phyloP scores from a whole-genome alignment of 2,888 invertebrate species.

The Diarsia dahlii region DNA sequence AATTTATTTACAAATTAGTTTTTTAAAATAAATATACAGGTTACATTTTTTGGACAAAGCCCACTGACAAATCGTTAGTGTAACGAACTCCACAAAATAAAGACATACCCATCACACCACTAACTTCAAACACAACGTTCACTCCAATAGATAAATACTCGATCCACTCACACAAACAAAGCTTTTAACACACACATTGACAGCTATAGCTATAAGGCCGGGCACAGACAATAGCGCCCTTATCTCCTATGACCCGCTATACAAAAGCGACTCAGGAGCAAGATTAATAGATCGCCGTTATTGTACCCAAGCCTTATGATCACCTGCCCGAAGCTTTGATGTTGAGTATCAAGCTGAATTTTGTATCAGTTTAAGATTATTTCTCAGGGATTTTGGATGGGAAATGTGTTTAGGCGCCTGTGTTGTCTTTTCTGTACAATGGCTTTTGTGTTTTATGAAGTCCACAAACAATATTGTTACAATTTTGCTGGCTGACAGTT shows the following conservation, averaged over 20 bases:
- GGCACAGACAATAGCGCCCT: slow-evolving; percentile 58
- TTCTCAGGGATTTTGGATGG: slow-evolving; percentile 9
- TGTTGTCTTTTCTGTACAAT: not conserved
- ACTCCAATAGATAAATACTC: slow-evolving; percentile 42
- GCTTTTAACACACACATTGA: slow-evolving; percentile 42
- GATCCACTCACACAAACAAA: slow-evolving; percentile 52
- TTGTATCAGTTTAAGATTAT: slow-evolving; percentile 31
- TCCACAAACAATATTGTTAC: not conserved
- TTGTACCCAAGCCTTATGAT: slow-evolving; percentile 61
- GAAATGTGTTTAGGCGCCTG: not conserved
- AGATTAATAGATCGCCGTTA: slow-evolving; percentile 66
- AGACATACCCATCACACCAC: not conserved
- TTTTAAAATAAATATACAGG: no score
- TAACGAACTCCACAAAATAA: not conserved
- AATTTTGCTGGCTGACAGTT: not conserved
- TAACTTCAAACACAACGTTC: slow-evolving; percentile 19
- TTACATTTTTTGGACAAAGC: no score
- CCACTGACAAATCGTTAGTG: not conserved
- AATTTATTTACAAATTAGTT: no score
- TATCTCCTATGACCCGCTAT: slow-evolving; percentile 61
- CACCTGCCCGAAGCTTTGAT: slow-evolving; percentile 57
- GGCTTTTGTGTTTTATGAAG: not conserved
- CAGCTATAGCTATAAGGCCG: slow-evolving; percentile 52
- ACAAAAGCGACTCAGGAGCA: slow-evolving; percentile 61
- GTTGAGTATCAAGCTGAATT: slow-evolving; percentile 38